Base-by-base conservation (phyloP, 2,113 vertebrate species). In the Protomyctophum bolini region DNA sequence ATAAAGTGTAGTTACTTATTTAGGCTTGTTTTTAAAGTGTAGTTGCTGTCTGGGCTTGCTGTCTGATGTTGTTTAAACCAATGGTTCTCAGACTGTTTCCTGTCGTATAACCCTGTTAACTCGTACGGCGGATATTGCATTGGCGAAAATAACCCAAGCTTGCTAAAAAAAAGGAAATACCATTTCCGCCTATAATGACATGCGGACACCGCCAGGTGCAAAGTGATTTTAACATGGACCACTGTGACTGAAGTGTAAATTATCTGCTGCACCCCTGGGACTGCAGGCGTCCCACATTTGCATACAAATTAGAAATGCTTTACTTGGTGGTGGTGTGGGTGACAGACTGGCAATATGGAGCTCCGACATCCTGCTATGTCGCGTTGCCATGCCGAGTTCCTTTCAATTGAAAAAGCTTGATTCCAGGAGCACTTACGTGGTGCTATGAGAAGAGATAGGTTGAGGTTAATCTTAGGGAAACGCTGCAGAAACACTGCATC, bases 241-340 rank as follows among this genome's bases (percentile, higher is more conserved):
- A 21, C 61, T 67, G 46, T 58, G 63, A 77, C 45, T 60, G 58
- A 59, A 59, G 29, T 59, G 63, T 57, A 63, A 11, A 11, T 12
- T 57, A 33, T 68, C 58, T 51, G 49, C 58, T 60, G 49, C 48
- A 47, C 33, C 8, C 21, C 28, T 28, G n/a, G 11, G 45, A 29
- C 49, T 59, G 2, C n/a, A n/a, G n/a, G 14, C 52, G 8, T 21
- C 58, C 67, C 41, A 3, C 54, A 58, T 82, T 73, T 63, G 62
- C 70, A 73, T 83, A 60, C 45, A 70, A 64, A 83, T 70, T 12
- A 67, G 66, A 73, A 56, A 52, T 56, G 28, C 47, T 49, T 65
- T 65, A 66, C 56, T 15, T n/a, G 9, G 9, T 29, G 28, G 41
- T 21, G 21, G 21, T n/a, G n/a, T n/a, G 0, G 58, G 33, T 11